Conservation (phyloP, 2,888 invertebrate species). For the Sisyra nigra region DNA sequence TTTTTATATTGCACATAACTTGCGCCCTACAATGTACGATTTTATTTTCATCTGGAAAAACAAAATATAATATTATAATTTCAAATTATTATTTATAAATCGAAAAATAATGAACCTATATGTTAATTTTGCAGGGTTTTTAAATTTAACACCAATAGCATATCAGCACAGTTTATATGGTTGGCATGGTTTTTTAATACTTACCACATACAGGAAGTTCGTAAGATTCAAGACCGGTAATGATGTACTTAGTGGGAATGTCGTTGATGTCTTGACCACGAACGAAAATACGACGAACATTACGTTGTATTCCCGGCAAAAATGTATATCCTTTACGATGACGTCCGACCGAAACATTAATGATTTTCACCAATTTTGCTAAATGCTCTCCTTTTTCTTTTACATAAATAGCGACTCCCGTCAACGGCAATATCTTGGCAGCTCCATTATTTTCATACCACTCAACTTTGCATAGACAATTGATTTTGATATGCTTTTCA, state of each 20-base stretch:
- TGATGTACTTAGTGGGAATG: conserved; percentile 47
- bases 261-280: conserved; percentile 43
- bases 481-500: conserved; percentile 44
- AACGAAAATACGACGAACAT: conserved; percentile 43
- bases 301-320: conserved; percentile 44
- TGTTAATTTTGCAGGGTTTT: too few relatives aligned
- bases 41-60: too few relatives aligned
- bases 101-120: too few relatives aligned
- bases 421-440: conserved; percentile 38
- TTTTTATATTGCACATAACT: too few relatives aligned
- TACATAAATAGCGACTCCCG: conserved; percentile 38
- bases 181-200: conserved; percentile 14
- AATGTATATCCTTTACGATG: conserved; percentile 37
- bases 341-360: conserved; percentile 37
- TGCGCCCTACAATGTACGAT: too few relatives aligned
- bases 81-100: too few relatives aligned
- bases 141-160: too few relatives aligned
- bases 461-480: conserved; percentile 47
- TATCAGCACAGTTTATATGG: too few relatives aligned
- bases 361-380: conserved; percentile 35
- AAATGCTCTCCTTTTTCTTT: conserved; percentile 30
- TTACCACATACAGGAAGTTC: conserved; percentile 56
- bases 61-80: too few relatives aligned
- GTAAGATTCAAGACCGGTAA: conserved; percentile 46
- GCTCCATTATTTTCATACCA: conserved; percentile 48